Conservation (phyloP, 2,888 invertebrate genomes). For the Cantharis lateralis region DNA sequence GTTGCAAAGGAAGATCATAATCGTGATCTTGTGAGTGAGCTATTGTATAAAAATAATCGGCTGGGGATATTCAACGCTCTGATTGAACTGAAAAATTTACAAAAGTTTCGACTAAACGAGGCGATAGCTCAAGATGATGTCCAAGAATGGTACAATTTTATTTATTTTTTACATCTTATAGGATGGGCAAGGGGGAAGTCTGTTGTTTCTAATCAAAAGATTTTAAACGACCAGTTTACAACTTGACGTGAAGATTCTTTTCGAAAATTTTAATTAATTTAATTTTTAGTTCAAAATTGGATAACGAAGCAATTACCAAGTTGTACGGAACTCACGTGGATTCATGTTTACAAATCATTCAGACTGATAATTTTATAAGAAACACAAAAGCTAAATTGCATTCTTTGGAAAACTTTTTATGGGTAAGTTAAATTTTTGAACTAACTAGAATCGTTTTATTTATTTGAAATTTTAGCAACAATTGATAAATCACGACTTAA, state of each 20-base stretch:
- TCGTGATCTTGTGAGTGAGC: neutral
- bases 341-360: constrained; percentile 21
- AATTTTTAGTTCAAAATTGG: neutral
- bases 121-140: neutral
- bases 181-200: too few species aligned
- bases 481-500: neutral
- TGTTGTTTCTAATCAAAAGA: too few species aligned
- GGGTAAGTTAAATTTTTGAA: too few species aligned
- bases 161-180: neutral
- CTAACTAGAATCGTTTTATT: neutral
- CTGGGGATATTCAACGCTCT: constrained; percentile 4
- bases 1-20: neutral
- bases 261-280: neutral
- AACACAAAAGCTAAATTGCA: neutral
- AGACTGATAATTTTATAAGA: neutral
- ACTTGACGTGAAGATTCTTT: too few species aligned
- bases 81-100: neutral
- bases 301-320: neutral
- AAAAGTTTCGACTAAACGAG: neutral
- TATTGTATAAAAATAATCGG: constrained; percentile 9
- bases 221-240: too few species aligned
- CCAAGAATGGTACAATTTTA: neutral
- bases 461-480: neutral
- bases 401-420: neutral
- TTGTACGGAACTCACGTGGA: constrained; percentile 8